Conservation (phyloP, 2,888 invertebrate species). For the Celastrina argiolus region DNA sequence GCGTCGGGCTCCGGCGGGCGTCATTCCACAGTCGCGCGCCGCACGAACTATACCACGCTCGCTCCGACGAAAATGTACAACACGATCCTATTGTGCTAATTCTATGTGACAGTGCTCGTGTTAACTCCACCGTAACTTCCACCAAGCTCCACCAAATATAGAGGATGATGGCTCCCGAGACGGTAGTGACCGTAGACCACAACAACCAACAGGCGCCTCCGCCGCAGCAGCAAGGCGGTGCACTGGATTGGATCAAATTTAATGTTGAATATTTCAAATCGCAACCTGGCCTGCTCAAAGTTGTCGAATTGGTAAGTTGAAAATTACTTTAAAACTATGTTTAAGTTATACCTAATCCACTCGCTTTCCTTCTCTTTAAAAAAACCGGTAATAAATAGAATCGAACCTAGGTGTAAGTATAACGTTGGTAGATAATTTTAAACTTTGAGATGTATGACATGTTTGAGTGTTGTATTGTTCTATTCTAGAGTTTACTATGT, state of each 20-base stretch:
- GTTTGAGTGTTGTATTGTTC: neutral
- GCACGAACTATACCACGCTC: constrained; percentile 60
- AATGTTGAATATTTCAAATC: constrained; percentile 89
- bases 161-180: constrained; percentile 88
- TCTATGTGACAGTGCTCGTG: constrained; percentile 64
- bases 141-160: constrained; percentile 28
- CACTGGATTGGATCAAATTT: constrained; percentile 84
- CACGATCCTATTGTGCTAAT: constrained; percentile 60
- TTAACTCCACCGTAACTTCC: constrained; percentile 38
- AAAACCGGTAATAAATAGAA: neutral
- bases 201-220: constrained; percentile 75
- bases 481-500: constrained; percentile 15
- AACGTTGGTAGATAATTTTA: neutral
- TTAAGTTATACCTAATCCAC: neutral
- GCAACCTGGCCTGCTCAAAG: constrained; percentile 88
- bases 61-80: constrained; percentile 57
- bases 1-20: constrained; percentile 34
- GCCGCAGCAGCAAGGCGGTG: constrained; percentile 71
- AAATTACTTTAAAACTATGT: constrained; percentile 3
- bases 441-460: constrained; percentile 2
- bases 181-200: constrained; percentile 87
- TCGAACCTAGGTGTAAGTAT: no score
- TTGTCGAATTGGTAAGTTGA: constrained; percentile 86
- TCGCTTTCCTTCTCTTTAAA: neutral
- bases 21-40: constrained; percentile 59